Evolutionary conservation across 2,888 invertebrate genomes (phyloP).

Genomic region (Trileptium ribeirensis): DNA sequence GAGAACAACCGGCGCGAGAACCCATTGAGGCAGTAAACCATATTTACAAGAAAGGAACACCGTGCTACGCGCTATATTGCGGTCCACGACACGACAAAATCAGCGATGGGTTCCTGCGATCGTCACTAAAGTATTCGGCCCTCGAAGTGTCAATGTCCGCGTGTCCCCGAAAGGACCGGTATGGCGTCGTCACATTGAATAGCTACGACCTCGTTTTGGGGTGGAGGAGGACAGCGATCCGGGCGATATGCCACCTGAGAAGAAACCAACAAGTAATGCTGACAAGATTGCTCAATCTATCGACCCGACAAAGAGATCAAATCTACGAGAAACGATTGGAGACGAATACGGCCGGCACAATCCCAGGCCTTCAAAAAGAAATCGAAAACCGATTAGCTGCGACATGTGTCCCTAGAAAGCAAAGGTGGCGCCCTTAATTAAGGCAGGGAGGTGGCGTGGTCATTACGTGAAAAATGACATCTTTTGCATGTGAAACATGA

Average conservation of each 20-base stretch:
- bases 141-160: slow-evolving; percentile 16
- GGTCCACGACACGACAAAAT: slow-evolving; percentile 23
- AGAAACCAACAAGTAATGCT: not conserved
- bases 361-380: not conserved
- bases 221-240: not conserved
- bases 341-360: not conserved
- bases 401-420: not conserved
- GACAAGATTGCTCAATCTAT: not conserved
- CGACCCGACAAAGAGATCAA: not conserved
- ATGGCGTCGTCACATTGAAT: slow-evolving; percentile 24
- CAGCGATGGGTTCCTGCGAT: slow-evolving; percentile 25
- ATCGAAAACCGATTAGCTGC: not conserved
- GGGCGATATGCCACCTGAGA: not conserved
- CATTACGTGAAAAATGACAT: not conserved
- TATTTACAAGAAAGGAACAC: not conserved
- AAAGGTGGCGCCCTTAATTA: not conserved
- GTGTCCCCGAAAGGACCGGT: slow-evolving; percentile 21
- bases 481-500: not conserved
- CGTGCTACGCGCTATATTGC: slow-evolving; percentile 14
- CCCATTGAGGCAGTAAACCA: not conserved
- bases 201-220: slow-evolving; percentile 24
- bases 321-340: not conserved
- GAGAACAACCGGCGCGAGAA: slow-evolving; percentile 1
- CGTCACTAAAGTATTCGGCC: slow-evolving; percentile 18
- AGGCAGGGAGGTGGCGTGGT: not conserved